phyloP scores from a whole-genome alignment of 2,113 vertebrate genomes.

The Oceanites oceanicus region DNA sequence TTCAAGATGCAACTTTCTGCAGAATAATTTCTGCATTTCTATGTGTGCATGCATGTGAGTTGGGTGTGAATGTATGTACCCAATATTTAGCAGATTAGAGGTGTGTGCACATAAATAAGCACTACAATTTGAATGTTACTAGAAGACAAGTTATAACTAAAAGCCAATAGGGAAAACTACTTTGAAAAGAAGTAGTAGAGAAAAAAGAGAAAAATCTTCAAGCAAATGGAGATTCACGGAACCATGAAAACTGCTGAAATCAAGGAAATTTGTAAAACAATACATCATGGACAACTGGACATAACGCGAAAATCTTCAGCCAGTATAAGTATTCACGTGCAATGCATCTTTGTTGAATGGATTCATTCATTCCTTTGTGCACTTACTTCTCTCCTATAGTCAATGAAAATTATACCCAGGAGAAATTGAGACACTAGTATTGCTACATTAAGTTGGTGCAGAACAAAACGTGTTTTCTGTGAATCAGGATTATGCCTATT shows the following conservation, averaged over 20 bases:
- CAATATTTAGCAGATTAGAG: not conserved
- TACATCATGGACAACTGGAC: not conserved
- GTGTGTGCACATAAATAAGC: not conserved
- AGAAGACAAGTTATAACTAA: not conserved
- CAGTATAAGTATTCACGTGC: not conserved
- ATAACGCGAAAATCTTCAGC: not conserved
- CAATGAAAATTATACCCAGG: not conserved
- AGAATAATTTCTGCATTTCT: not conserved
- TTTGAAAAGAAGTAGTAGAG: not conserved
- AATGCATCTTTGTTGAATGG: not conserved
- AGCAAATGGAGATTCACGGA: not conserved
- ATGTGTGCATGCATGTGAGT: not conserved
- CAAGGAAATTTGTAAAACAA: not conserved
- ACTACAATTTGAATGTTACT: not conserved
- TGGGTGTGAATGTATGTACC: not conserved
- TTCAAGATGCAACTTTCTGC: not conserved
- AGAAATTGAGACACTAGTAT: not conserved
- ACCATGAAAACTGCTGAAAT: slow-evolving; percentile 1
- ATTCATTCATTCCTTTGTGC: not conserved
- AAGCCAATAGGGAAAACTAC: not conserved
- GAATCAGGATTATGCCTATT: not conserved
- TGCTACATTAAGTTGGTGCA: not conserved
- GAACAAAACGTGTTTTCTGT: not conserved
- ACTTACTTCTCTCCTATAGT: not conserved
- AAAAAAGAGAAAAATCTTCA: not conserved